Conservation (phyloP, 2,888 invertebrate genomes). For the Idaea straminata region DNA sequence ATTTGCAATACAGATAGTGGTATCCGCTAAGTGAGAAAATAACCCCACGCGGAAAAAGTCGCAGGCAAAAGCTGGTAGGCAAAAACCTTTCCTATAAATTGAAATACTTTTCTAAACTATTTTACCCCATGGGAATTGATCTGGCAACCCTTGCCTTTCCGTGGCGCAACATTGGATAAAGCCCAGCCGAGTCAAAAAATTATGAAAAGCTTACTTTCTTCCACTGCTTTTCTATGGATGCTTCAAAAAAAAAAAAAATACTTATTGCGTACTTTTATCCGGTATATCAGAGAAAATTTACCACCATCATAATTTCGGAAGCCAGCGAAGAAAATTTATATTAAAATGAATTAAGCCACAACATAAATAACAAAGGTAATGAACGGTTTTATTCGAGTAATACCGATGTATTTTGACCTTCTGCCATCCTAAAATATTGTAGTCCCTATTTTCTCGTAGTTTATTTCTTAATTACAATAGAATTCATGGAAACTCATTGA, state of each 20-base stretch:
- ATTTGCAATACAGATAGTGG: no score
- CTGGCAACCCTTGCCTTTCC: no score
- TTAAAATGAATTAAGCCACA: conserved; percentile 37
- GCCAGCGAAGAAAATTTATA: conserved; percentile 34
- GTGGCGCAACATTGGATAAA: no score
- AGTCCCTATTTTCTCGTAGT: neutral
- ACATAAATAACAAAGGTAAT: conserved; percentile 44
- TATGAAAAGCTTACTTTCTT: neutral
- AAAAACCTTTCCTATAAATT: no score
- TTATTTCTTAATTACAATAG: neutral
- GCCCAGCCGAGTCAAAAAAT: neutral
- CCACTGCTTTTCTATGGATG: neutral
- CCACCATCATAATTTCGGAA: neutral
- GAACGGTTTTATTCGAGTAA: conserved; percentile 45
- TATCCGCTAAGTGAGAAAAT: no score
- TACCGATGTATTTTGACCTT: conserved; percentile 17
- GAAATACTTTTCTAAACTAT: no score
- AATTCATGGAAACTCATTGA: neutral
- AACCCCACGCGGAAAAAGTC: no score
- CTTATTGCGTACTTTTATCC: neutral
- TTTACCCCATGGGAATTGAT: no score
- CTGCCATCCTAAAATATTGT: neutral
- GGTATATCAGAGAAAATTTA: neutral
- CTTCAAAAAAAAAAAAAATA: neutral
- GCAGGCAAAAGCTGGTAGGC: no score